A percentile compares a stretch with the other conserved stretches of the same genome.
phyloP scores from a whole-genome alignment of 2,797 vertebrate species.

The Phoeniculus purpureus region DNA sequence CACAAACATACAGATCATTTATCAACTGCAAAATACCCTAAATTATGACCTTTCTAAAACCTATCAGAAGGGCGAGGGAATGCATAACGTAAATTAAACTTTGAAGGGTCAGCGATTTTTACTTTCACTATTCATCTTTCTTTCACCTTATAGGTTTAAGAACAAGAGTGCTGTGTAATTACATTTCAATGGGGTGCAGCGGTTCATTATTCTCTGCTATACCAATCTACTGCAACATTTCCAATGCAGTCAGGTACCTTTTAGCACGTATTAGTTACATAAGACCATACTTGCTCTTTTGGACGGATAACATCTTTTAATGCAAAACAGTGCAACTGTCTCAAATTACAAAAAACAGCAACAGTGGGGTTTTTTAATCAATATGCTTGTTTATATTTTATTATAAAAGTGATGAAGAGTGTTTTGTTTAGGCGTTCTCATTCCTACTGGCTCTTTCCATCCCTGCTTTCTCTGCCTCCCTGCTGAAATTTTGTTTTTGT shows the following conservation, averaged over 20 bases:
- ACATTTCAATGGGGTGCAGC: slow-evolving; percentile 93
- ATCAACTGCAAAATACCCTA: slow-evolving; percentile 96
- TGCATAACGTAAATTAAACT: slow-evolving; percentile 98
- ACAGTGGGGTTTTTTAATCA: slow-evolving; percentile 60
- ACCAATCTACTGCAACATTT: slow-evolving; percentile 90
- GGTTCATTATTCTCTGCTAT: slow-evolving; percentile 93
- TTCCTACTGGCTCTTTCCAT: slow-evolving; percentile 2
- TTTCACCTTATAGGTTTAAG: slow-evolving; percentile 90
- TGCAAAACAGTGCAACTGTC: slow-evolving; percentile 74
- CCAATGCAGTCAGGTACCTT: slow-evolving; percentile 90
- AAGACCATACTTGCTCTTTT: slow-evolving; percentile 76
- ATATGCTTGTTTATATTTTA: slow-evolving; percentile 69
- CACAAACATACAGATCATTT: slow-evolving; percentile 97
- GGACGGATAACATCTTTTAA: slow-evolving; percentile 75
- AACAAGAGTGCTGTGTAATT: slow-evolving; percentile 96
- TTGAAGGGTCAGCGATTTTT: slow-evolving; percentile 97
- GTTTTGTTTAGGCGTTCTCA: slow-evolving; percentile 21
- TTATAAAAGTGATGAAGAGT: slow-evolving; percentile 47
- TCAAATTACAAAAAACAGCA: slow-evolving; percentile 75
- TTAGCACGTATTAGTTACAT: slow-evolving; percentile 80
- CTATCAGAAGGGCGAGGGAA: slow-evolving; percentile 94
- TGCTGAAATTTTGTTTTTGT: slow-evolving; percentile 43
- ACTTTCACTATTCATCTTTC: slow-evolving; percentile 97
- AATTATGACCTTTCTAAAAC: slow-evolving; percentile 95
- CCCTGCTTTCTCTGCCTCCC: not conserved